Base-by-base conservation (phyloP, 2,888 invertebrate genomes). In the Stenurella melanura region DNA sequence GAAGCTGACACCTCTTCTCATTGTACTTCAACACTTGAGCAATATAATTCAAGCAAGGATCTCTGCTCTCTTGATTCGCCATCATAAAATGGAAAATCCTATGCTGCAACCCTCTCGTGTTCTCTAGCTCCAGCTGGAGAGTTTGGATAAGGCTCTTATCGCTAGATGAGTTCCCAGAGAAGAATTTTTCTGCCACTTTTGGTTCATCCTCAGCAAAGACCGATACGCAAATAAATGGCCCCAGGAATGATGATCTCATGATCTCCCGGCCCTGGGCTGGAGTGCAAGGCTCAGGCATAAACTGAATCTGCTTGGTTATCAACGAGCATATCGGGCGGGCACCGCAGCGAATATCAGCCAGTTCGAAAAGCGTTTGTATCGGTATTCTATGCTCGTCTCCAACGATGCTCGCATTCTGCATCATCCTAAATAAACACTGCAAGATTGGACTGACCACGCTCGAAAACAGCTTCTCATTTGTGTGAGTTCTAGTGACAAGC, bases 151-250 rank as follows among this genome's bases (percentile, higher is more conserved):
- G 90, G 77, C 93, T 92, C 80, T 93, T 93, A 86, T 95, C 94
- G 42, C 91, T 90, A 0, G 92, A 85, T 0, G 90, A 90, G 77
- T 92, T 93, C 1, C 92, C 92, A 50, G 91, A 90, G 90, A 90
- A 92, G 75, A 92, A 85, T 0, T 84, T 85, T 70, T 84, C 83
- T 15, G 83, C 84, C 50, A 81, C 78, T 81, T 95, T 94, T 0
- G 95, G 96, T 88, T 96, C 96, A 88, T 98, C 98, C 87, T 98
- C 98, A 54, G 96, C 97, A 89, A 98, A 97, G 1, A 98, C 93
- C 0, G 98, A 98, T 0, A 98, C 93, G 11, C 95, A 94, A 80
- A 99, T 92, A 90, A 99, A 98, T 0, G 98, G 97, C 17, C 98
- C 98, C 9, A 99, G 92, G 87, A 94, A 97, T 74, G 97, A 96